Percentiles rank a stretch among this genome's conserved stretches.
phyloP scores from a whole-genome alignment of 1,140 invertebrate genomes.

The Rhagoletis pomonella region DNA sequence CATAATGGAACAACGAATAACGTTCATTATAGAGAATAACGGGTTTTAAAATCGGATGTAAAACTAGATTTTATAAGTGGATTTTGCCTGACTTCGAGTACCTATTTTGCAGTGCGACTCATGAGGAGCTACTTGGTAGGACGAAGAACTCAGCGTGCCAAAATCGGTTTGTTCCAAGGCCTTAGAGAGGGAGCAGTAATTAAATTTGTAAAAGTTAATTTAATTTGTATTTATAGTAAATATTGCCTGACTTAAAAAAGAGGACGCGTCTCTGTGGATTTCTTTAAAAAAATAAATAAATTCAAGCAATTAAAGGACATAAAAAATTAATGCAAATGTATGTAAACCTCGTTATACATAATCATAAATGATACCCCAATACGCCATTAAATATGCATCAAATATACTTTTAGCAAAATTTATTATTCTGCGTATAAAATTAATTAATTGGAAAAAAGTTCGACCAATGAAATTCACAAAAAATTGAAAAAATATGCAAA shows the following conservation, averaged over 20 bases:
- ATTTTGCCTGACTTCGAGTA: no score
- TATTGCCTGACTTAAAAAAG: neutral
- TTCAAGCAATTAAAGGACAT: no score
- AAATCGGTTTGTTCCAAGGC: no score
- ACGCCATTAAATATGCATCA: slow-evolving; percentile 8
- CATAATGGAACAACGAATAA: no score
- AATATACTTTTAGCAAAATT: neutral
- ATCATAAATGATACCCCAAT: neutral
- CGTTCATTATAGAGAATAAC: no score
- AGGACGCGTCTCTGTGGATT: neutral
- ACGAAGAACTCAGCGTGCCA: no score
- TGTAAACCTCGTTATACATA: neutral
- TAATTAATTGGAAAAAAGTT: slow-evolving; percentile 5
- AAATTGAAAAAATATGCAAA: neutral
- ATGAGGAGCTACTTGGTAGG: no score
- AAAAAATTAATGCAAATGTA: neutral
- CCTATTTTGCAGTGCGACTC: no score
- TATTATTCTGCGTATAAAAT: neutral
- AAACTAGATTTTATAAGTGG: no score
- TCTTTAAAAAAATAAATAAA: neutral
- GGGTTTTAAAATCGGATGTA: no score
- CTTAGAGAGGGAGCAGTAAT: no score
- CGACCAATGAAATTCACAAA: neutral
- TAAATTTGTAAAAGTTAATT: no score
- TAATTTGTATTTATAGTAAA: neutral